Evolutionary conservation across 2,797 vertebrate species (phyloP), one percentile per base, ranked within the genome.

Genomic region (Aeoliscus strigatus): DNA sequence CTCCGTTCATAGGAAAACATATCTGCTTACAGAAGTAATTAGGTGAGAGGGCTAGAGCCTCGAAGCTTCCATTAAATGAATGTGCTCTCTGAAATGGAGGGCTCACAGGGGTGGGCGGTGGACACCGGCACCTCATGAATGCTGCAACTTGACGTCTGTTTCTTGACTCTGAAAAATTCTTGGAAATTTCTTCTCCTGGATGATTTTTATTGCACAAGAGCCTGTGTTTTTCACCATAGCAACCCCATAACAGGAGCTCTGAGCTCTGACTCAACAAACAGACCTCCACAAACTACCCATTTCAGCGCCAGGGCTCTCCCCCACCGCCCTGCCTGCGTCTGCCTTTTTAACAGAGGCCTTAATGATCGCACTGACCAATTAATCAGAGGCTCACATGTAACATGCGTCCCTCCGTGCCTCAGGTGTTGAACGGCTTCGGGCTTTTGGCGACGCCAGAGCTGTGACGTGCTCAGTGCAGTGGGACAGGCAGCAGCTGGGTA

Each of bases 221-320:
- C 76, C 81, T 79, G 64, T 89, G 86, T 88, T 87, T 87, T 86
- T 84, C 85, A 82, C 88, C 83, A 88, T 89, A 75, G 84, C 84
- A 88, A 89, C 87, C 35, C 32, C 81, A 87, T 71, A 87, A 88
- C 85, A 88, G 77, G 66, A 54, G 73, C 85, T 76, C 82, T 85
- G 81, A 81, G 82, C 82, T 83, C 82, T 88, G 86, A 89, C 84
- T 87, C 86, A 89, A 88, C 84, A 80, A 84, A 84, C 86, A 87
- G 80, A 88, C 79, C 82, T 82, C 72, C 40, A 76, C 80, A 82
- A 81, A 88, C 84, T 81, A 87, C 73, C 65, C 70, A 79, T 77
- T 84, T 65, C 66, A 53, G 50, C 41, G 81, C 82, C 82, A 84
- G 79, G 79, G 70, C 75, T 60, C 62, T 71, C 73, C 74, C 76